These are phyloP conservation scores for Harpegnathos saltator DNA, from an alignment of 1,140 invertebrate species.

Conservation along the genomic window DNA sequence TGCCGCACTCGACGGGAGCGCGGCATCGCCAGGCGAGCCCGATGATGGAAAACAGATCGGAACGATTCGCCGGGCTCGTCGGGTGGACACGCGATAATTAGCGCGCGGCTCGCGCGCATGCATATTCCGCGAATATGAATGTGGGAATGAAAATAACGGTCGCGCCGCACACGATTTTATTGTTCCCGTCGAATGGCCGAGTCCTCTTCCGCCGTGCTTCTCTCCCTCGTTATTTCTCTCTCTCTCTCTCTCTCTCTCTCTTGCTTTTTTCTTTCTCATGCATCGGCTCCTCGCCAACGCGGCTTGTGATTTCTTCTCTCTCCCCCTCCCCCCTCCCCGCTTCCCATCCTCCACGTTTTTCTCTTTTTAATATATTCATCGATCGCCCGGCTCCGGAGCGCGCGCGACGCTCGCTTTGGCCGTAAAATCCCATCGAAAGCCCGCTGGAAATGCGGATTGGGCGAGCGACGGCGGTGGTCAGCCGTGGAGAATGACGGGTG, in stretches of 20 bases:
- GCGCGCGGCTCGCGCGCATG: not conserved
- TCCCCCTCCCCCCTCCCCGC: constrained; percentile 3
- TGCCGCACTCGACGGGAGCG: not conserved
- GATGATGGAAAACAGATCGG: not conserved
- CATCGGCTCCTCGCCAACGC: constrained; percentile 5
- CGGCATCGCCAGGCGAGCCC: not conserved
- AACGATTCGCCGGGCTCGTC: not conserved
- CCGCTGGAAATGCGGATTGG: constrained; percentile 55
- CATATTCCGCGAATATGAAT: not conserved
- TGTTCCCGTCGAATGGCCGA: not conserved
- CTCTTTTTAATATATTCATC: constrained; percentile 55
- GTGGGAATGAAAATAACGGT: constrained; percentile 36
- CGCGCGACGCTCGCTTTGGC: constrained; percentile 33
- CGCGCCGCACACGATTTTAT: not conserved
- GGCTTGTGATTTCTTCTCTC: constrained; percentile 51
- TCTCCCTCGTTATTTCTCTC: not conserved
- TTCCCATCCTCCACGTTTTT: too few species aligned
- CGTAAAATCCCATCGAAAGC: constrained; percentile 65
- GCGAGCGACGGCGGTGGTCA: constrained; percentile 23
- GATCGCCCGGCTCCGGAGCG: constrained; percentile 44
- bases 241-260: not conserved
- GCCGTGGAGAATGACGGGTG: constrained; percentile 24
- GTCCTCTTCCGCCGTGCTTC: constrained; percentile 24
- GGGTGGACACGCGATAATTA: constrained; percentile 22
- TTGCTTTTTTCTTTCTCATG: constrained; percentile 2